phyloP scores from a whole-genome alignment of 2,888 invertebrate genomes.

The Heteromyza rotundicornis region DNA sequence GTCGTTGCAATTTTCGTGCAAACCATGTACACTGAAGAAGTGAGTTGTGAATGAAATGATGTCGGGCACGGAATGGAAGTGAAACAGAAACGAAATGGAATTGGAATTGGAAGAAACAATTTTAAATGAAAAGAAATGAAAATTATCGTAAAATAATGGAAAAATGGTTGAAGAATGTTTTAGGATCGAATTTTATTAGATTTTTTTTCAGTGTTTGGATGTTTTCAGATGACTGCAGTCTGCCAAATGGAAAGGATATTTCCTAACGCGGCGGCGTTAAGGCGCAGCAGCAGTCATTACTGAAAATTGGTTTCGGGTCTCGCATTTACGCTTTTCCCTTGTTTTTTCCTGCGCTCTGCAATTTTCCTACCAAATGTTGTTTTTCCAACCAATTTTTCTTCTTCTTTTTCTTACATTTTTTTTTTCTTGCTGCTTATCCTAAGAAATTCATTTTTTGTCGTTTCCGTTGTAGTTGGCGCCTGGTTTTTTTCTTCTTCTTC shows the following conservation, averaged over 20 bases:
- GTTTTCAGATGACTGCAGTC: neutral
- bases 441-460: constrained; percentile 4
- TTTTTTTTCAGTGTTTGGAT: too few relatives aligned
- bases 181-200: too few relatives aligned
- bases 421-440: neutral
- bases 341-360: constrained; percentile 4
- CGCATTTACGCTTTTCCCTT: neutral
- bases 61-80: too few relatives aligned
- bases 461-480: constrained; percentile 21
- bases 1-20: constrained; percentile 9
- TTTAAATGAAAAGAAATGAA: too few relatives aligned
- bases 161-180: too few relatives aligned
- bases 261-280: neutral
- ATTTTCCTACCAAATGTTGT: constrained; percentile 4
- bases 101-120: too few relatives aligned
- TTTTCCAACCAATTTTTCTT: neutral
- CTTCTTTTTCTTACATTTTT: constrained; percentile 1
- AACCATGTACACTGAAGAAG: too few relatives aligned
- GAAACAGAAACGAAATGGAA: too few relatives aligned
- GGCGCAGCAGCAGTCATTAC: constrained; percentile 51
- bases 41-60: too few relatives aligned
- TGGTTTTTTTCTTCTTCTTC: constrained; percentile 12
- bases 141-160: too few relatives aligned
- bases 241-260: neutral
- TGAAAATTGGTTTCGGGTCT: constrained; percentile 58